Base-by-base conservation (phyloP, 2,113 vertebrate species). In the Oreamnos americanus region DNA sequence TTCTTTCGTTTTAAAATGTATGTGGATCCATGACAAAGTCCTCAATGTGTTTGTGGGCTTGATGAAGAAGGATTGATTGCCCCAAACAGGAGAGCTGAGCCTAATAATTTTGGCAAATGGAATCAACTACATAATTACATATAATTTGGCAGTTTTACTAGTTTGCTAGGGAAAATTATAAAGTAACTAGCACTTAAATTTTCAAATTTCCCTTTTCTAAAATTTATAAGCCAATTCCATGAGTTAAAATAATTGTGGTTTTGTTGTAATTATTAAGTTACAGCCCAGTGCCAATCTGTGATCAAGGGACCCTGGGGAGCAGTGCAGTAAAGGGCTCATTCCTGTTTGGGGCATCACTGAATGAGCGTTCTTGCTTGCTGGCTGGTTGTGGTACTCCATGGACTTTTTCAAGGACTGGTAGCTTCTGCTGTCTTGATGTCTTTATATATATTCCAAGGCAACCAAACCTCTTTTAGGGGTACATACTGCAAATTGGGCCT, bases 191-290 rank as follows among this genome's bases (percentile, higher is more conserved):
- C 21, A 21, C 16, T 47, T 83, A 83, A 15, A 39, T 96, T 94
- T 92, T 87, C 47, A 96, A 21, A 88, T 95, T 78, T 60, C 93
- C 19, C 71, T 55, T 91, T 91, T 96, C 93, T 95, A 15, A 93
- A 95, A 60, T 71, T 19, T 79, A 19, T 58, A 91, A 96, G 57
- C 39, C 74, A 84, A 0, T 87, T 84, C 49, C 33, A 43, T 49
- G 62, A 76, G 30, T 78, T 55, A 60, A 94, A 81, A 83, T 87
- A 82, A 87, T 62, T 85, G 55, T 87, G 82, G 43, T 91, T 91
- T 84, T 88, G 83, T 87, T 53, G 51, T 23, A 86, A 15, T 92
- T 51, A 19, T 45, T 76, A 76, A 76, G 51, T 39, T 92, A n/a
- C 6, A 74, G 26, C 79, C 51, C 58, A 43, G 28, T 64, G 64